phyloP scores from a whole-genome alignment of 1,140 invertebrate species.

The Ceratosolen solmsi region DNA sequence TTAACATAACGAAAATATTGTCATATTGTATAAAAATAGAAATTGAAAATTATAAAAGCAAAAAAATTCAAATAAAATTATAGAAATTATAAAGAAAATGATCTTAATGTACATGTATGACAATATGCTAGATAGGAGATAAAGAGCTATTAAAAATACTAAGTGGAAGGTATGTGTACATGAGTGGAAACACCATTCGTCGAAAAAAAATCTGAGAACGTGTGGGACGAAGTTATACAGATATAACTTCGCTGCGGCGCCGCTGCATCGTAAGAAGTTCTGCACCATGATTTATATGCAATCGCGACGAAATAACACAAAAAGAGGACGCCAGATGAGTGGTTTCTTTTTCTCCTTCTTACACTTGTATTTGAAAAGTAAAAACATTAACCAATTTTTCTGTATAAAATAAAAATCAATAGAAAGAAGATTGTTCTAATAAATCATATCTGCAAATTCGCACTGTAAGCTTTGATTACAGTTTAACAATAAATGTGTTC shows the following conservation, averaged over 20 bases:
- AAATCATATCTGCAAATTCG: conserved; percentile 9
- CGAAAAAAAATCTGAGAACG: conserved; percentile 28
- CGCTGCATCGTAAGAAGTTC: conserved; percentile 33
- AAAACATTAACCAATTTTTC: not conserved
- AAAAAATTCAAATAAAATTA: too few species aligned
- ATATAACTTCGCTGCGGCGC: conserved; percentile 15
- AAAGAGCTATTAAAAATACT: conserved; percentile 13
- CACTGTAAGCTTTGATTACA: not conserved
- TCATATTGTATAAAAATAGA: too few species aligned
- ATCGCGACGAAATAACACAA: conserved; percentile 15
- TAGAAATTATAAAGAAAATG: not conserved
- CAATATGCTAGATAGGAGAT: not conserved
- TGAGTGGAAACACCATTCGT: conserved; percentile 1
- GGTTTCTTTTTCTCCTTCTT: conserved; percentile 11
- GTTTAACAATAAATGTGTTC: not conserved
- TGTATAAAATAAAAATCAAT: conserved; percentile 5
- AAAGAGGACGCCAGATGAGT: conserved; percentile 31
- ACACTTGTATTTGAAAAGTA: not conserved
- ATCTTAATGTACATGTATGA: not conserved
- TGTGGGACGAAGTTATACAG: conserved; percentile 11
- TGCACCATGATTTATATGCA: conserved; percentile 15
- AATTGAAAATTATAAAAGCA: too few species aligned
- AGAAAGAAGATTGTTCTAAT: conserved; percentile 7
- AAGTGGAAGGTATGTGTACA: not conserved
- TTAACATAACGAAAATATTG: too few species aligned